phyloP scores from a whole-genome alignment of 2,797 vertebrate species.

The Megaceryle alcyon region DNA sequence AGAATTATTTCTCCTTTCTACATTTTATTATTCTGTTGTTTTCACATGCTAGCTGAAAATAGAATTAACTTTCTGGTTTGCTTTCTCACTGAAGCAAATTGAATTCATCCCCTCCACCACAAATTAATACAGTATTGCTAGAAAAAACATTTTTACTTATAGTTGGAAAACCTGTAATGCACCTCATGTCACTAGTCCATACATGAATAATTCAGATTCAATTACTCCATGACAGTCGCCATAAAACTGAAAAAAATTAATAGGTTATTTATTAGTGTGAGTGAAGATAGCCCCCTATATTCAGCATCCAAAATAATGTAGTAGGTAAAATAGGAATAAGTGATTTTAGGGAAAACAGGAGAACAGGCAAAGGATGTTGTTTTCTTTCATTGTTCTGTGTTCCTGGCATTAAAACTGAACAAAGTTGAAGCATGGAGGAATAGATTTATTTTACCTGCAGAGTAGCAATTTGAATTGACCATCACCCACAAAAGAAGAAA shows the following conservation, averaged over 20 bases:
- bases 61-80: constrained; percentile 37
- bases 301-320: neutral
- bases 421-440: neutral
- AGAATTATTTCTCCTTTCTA: neutral
- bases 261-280: neutral
- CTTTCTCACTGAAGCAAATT: constrained; percentile 19
- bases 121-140: constrained; percentile 20
- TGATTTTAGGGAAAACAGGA: neutral
- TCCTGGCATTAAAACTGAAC: neutral
- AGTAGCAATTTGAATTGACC: neutral
- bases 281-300: neutral
- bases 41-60: neutral
- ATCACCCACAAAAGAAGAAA: neutral
- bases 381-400: neutral
- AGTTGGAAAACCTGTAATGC: neutral
- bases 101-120: constrained; percentile 19
- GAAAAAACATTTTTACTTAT: neutral
- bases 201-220: constrained; percentile 47
- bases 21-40: neutral
- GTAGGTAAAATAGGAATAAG: neutral
- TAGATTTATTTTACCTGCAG: neutral
- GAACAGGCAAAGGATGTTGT: neutral
- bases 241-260: neutral
- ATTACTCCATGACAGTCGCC: constrained; percentile 2
- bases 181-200: neutral